Conservation (phyloP, 2,113 vertebrate genomes). For the Puma concolor region DNA sequence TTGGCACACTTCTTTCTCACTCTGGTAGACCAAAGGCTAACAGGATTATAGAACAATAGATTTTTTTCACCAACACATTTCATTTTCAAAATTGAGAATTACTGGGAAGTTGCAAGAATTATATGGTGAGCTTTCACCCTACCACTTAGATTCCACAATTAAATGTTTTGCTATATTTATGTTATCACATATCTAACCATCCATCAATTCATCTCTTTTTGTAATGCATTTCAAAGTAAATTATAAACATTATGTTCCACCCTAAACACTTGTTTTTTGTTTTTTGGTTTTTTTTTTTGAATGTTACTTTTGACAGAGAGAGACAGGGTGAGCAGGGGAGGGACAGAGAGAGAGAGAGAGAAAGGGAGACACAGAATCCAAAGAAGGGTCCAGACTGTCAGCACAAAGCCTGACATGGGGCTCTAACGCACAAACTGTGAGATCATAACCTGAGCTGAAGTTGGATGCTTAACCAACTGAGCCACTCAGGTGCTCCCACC, state of each 20-base stretch:
- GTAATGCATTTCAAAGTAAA: constrained; percentile 17
- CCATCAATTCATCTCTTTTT: background rate
- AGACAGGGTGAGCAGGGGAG: too few relatives aligned
- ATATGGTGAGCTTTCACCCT: background rate
- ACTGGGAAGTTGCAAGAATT: background rate
- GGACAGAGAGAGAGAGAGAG: too few relatives aligned
- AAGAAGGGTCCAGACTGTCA: too few relatives aligned
- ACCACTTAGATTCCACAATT: background rate
- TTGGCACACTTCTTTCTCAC: background rate
- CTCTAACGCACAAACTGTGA: too few relatives aligned
- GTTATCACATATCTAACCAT: background rate
- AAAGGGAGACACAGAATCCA: too few relatives aligned
- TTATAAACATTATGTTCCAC: background rate
- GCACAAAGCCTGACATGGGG: too few relatives aligned
- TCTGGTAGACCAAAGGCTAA: background rate
- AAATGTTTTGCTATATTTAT: background rate
- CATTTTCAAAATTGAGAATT: background rate
- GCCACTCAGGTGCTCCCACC: background rate
- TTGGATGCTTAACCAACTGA: too few relatives aligned
- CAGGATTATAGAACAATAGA: background rate
- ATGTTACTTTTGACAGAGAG: too few relatives aligned
- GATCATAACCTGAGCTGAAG: too few relatives aligned
- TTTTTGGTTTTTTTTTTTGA: too few relatives aligned
- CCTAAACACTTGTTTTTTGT: background rate
- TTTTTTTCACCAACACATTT: background rate